Evolutionary conservation across 1,140 invertebrate species (phyloP).

Genomic region (Spodoptera frugiperda): DNA sequence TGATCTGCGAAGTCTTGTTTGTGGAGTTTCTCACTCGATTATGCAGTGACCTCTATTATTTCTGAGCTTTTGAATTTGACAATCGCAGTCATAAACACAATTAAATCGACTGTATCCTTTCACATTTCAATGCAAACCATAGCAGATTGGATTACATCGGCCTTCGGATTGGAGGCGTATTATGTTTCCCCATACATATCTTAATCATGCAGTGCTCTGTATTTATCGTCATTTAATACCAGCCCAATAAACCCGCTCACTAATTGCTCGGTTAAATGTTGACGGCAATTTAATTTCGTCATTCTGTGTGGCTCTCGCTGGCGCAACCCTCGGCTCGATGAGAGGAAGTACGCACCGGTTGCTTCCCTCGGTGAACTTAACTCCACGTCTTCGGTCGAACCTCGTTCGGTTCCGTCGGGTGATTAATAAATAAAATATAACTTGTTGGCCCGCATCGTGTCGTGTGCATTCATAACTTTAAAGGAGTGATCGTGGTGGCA

Average conservation of each 20-base stretch:
- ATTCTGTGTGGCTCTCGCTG: slow-evolving; percentile 38
- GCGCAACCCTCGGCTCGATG: slow-evolving; percentile 41
- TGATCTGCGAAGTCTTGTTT: slow-evolving; percentile 20
- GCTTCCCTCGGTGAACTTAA: slow-evolving; percentile 51
- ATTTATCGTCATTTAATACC: slow-evolving; percentile 65
- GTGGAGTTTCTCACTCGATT: slow-evolving; percentile 13
- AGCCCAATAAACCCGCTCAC: slow-evolving; percentile 66
- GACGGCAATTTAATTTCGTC: slow-evolving; percentile 73
- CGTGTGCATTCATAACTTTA: slow-evolving; percentile 68
- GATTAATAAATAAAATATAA: slow-evolving; percentile 69
- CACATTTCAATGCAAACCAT: slow-evolving; percentile 54
- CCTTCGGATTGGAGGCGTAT: slow-evolving; percentile 58
- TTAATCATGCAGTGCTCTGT: slow-evolving; percentile 62
- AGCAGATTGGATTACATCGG: slow-evolving; percentile 48
- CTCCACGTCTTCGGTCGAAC: slow-evolving; percentile 37
- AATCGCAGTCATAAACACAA: slow-evolving; percentile 28
- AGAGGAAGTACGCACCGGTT: slow-evolving; percentile 59
- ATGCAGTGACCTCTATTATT: slow-evolving; percentile 29
- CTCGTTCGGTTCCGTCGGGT: slow-evolving; percentile 59
- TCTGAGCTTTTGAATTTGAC: slow-evolving; percentile 40
- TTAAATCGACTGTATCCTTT: slow-evolving; percentile 50
- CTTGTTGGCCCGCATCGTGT: slow-evolving; percentile 56
- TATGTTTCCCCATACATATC: slow-evolving; percentile 57
- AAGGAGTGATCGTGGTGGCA: slow-evolving; percentile 44
- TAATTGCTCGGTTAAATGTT: slow-evolving; percentile 70